Conservation (phyloP, 2,888 invertebrate genomes). For the Andrena bicolor region DNA sequence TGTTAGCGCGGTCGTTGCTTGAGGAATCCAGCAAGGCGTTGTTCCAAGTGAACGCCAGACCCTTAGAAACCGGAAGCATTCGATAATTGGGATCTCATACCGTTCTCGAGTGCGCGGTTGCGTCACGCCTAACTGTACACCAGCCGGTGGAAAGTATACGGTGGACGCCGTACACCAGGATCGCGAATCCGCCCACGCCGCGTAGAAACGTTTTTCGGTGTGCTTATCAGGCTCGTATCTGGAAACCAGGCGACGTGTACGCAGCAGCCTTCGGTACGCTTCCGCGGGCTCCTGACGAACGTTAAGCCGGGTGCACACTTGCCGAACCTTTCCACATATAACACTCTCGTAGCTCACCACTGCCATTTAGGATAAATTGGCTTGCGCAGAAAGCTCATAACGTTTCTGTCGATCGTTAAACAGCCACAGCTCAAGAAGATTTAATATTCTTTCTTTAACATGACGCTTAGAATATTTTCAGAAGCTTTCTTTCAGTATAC, state of each 20-base stretch:
- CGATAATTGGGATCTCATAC: slow-evolving; percentile 69
- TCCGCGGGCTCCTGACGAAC: slow-evolving; percentile 26
- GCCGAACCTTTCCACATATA: background rate
- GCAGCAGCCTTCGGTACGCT: slow-evolving; percentile 31
- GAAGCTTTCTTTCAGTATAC: too few relatives aligned
- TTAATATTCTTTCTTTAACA: too few relatives aligned
- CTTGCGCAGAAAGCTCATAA: too few relatives aligned
- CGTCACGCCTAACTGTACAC: slow-evolving; percentile 78
- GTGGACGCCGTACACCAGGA: slow-evolving; percentile 49
- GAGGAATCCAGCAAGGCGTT: slow-evolving; percentile 33
- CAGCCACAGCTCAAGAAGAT: too few relatives aligned
- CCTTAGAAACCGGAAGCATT: slow-evolving; percentile 63
- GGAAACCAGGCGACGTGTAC: slow-evolving; percentile 47
- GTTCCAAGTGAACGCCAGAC: slow-evolving; percentile 39
- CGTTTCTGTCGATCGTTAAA: too few relatives aligned
- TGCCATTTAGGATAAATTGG: too few relatives aligned
- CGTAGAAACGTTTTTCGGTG: slow-evolving; percentile 69
- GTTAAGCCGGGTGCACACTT: background rate
- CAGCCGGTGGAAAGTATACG: slow-evolving; percentile 55
- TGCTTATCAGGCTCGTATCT: slow-evolving; percentile 63
- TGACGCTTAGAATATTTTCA: too few relatives aligned
- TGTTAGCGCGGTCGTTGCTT: slow-evolving; percentile 14
- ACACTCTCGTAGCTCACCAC: too few relatives aligned
- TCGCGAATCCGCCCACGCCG: slow-evolving; percentile 70
- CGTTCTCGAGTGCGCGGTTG: slow-evolving; percentile 62